Evolutionary conservation across 2,113 vertebrate species (phyloP), one percentile per base, ranked within the genome.

Genomic region (Chinchilla lanigera): DNA sequence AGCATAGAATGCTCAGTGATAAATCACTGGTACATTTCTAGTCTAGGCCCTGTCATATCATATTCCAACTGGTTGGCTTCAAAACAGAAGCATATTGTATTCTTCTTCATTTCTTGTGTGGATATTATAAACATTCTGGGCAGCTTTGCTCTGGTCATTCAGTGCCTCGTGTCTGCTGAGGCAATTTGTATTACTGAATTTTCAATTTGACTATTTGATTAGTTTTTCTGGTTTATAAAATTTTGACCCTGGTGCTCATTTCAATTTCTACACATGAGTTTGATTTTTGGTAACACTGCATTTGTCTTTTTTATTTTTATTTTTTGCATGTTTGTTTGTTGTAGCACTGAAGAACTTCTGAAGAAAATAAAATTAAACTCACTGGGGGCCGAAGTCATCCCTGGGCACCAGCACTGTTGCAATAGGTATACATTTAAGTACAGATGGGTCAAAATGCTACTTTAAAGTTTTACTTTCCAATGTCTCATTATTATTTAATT

Each of bases 1-100:
- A 96, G 77, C 82, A 71, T 1, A 50, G 52, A 71, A 73, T 86
- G 44, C 30, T 96, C 92, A 82, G 77, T 97, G 89, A 97, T 94
- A 94, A 96, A 93, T 97, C 96, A 95, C 28, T 14, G 60, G 35
- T 35, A 17, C 60, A 65, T 85, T 94, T 92, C 85, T 75, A 82
- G 41, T 71, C 89, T 88, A 92, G 84, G 81, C 14, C 47, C 30
- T 87, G 73, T 95, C 84, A 93, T 94, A 77, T 80, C 69, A 17
- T 71, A 96, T 95, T 81, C 60, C 28, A n/a, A 65, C 20, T 86
- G 38, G 33, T 69, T 89, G 67, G 13, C 54, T 95, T 91, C 26
- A 86, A 89, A 86, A 61, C 5, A 24, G 33, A n/a, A 81, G 8
- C 16, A 26, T 54, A 85, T 16, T 58, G 28, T 24, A 20, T 41